A percentile compares a stretch with the other conserved stretches of the same genome.
Evolutionary conservation across 2,113 vertebrate genomes (phyloP).

Genomic region (Erinaceus europaeus): DNA sequence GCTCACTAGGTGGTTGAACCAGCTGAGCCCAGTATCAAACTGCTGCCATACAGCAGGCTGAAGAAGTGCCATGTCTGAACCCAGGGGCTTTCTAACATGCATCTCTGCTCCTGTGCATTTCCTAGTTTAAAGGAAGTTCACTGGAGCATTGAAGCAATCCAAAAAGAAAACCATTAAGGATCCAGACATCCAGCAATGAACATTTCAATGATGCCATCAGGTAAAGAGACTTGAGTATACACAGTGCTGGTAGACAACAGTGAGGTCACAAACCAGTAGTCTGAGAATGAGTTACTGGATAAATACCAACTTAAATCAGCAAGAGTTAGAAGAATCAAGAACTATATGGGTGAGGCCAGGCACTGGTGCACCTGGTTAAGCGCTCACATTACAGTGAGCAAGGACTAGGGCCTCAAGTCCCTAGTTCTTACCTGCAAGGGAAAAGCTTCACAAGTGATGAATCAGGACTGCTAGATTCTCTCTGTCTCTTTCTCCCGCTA

Average conservation of each 20-base stretch:
- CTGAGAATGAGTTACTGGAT: neutral
- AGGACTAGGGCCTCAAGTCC: too few species aligned
- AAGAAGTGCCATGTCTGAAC: neutral
- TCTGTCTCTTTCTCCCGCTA: too few species aligned
- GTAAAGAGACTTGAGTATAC: neutral
- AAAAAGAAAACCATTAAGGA: neutral
- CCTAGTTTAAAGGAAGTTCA: neutral
- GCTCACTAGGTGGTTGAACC: neutral
- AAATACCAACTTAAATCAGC: neutral
- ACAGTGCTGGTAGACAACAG: neutral
- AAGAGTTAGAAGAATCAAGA: neutral
- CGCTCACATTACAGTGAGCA: too few species aligned
- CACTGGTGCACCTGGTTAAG: too few species aligned
- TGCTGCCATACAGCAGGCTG: neutral
- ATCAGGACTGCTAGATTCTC: too few species aligned
- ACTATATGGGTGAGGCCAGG: neutral
- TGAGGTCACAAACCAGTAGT: neutral
- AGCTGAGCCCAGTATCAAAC: accelerated
- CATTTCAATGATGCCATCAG: neutral
- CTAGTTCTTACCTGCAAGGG: too few species aligned
- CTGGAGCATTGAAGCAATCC: neutral
- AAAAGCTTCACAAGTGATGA: too few species aligned
- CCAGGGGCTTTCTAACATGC: too few species aligned
- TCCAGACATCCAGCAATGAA: neutral
- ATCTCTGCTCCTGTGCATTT: too few species aligned